Base-by-base conservation (phyloP, 2,888 invertebrate species). In the Habroteleia sp. region DNA sequence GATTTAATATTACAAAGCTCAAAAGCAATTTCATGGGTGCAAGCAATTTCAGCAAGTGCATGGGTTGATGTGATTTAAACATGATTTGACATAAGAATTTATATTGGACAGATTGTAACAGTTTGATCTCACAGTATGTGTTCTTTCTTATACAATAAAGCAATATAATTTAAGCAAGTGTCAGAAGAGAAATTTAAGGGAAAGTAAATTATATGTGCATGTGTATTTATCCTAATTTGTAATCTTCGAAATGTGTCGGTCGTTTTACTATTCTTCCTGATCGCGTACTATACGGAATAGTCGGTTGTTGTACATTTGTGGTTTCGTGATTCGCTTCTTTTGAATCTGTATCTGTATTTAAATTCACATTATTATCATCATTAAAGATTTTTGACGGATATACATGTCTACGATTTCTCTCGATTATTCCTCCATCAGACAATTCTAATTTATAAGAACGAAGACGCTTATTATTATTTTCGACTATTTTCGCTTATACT, bases 401-500 rank as follows among this genome's bases (percentile, higher is more conserved):
- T 27, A 27, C 7, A 27, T 27, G 16, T 11, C 37, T 37, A 5
- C 37, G 14, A 16, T 37, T 37, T 14, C 37, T 2, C 16, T 37
- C 16, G 2, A 37, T 11, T 7, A 5, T 11, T 14, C 16, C 10
- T n/a, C 37, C 46, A 11, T 25, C 16, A 3, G 11, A 13, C 4
- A 48, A 10, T 6, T 35, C 8, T n/a, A 25, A 23, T 31, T 20
- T 4, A 20, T 20, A 20, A 3, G 20, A 20, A 11, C 48, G 3
- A n/a, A 37, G 48, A 33, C 48, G 8, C 5, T 3, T 10, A n/a
- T n/a, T n/a, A 37, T 23, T 25, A 5, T 10, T 39, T 14, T n/a
- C 16, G 5, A 41, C 10, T 11, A 63, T 25, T 54, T 35, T 52
- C 2, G 20, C 50, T 16, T 33, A 39, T 7, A 25, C 33, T 5